phyloP scores from a whole-genome alignment of 64 coral and sea anemone genomes.

The Catalaphyllia jardinei region DNA sequence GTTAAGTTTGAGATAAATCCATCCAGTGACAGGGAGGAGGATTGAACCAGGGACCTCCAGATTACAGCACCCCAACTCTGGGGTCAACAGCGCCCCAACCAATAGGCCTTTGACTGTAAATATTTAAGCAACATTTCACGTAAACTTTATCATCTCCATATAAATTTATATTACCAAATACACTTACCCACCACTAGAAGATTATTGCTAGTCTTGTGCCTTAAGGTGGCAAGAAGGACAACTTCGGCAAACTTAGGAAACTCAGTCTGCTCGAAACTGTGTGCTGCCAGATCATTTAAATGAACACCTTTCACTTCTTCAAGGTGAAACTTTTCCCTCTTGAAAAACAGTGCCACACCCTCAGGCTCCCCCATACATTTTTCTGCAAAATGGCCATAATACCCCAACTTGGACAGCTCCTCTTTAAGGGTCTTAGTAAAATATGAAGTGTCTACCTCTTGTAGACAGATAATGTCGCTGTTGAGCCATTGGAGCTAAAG shows the following conservation, averaged over 20 bases:
- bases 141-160: neutral
- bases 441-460: constrained; percentile 52
- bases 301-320: constrained; percentile 4
- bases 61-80: no score
- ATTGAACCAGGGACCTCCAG: no score
- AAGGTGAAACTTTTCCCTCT: constrained; percentile 34
- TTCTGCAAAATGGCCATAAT: constrained; percentile 19
- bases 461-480: constrained; percentile 51
- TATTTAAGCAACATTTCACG: neutral
- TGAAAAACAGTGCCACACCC: constrained; percentile 50
- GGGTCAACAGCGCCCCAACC: no score
- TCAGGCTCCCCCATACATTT: neutral
- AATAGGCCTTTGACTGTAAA: no score
- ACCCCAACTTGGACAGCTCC: constrained; percentile 5
- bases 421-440: constrained; percentile 13
- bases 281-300: neutral
- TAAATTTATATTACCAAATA: neutral
- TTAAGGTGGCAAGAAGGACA: neutral
- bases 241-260: neutral
- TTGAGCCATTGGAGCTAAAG: constrained; percentile 44
- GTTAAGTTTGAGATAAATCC: no score
- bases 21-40: no score
- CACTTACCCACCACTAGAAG: constrained; percentile 23
- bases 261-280: neutral
- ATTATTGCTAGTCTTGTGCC: neutral